Evolutionary conservation across 2,797 vertebrate genomes (phyloP).

Genomic region (Characodon lateralis): DNA sequence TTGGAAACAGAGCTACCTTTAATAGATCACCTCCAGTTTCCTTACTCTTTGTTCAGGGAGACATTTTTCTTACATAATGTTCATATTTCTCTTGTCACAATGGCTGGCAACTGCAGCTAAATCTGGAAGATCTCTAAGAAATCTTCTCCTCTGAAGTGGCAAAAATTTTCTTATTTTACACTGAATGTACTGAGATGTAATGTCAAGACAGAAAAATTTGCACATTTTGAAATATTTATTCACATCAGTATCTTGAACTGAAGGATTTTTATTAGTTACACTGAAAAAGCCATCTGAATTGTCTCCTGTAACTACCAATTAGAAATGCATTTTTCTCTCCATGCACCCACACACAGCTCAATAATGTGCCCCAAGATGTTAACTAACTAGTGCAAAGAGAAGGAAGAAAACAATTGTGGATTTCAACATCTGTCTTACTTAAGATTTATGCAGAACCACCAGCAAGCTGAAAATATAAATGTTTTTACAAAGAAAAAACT

Average conservation of each 20-base stretch:
- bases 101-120: not conserved
- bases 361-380: slow-evolving; percentile 31
- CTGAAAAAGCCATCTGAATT: slow-evolving; percentile 18
- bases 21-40: too few relatives aligned
- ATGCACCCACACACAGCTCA: slow-evolving; percentile 27
- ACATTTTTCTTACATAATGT: not conserved
- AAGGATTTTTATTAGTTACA: slow-evolving; percentile 35
- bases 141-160: not conserved
- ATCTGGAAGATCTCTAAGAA: not conserved
- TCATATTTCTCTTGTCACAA: not conserved
- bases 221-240: not conserved
- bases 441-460: slow-evolving; percentile 26
- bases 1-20: too few relatives aligned
- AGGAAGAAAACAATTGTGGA: slow-evolving; percentile 26
- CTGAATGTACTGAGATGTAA: not conserved
- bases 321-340: slow-evolving; percentile 32
- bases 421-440: slow-evolving; percentile 36
- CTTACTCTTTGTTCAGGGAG: too few relatives aligned
- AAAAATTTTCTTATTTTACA: not conserved
- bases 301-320: slow-evolving; percentile 52
- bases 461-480: not conserved
- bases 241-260: slow-evolving; percentile 4
- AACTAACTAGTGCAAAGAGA: not conserved
- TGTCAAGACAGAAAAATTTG: not conserved
- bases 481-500: not conserved